Base-by-base conservation (phyloP, 2,113 vertebrate genomes). In the Marmota flaviventris region DNA sequence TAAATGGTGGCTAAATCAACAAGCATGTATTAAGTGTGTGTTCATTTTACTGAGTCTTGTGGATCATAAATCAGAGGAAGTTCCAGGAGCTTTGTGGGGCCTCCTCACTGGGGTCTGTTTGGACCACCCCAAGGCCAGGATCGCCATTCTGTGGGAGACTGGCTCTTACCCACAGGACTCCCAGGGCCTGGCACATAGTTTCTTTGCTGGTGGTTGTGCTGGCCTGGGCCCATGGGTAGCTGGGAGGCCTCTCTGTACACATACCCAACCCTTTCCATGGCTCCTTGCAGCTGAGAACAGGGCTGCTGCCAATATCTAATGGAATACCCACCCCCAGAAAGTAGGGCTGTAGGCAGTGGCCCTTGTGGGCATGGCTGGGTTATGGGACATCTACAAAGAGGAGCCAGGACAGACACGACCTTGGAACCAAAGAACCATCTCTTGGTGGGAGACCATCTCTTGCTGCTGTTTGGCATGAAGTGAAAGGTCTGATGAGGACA, bases 131-230 rank as follows among this genome's bases (percentile, higher is more conserved):
- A 39, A 75, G 27, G 56, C 37, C n/a, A 4, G 20, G 82, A 20
- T 61, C 20, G 2, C 42, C 17, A 70, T 24, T 61, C 58, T 73
- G 18, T 69, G 37, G 79, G 34, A 81, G 69, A 69, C 86, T 86
- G 69, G 29, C 69, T 79, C 13, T 29, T 20, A 39, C 82, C 2
- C 1, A 0, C 29, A 76, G 93, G 53, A 70, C 89, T 61, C 85
- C 79, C 2, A 14, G 91, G 78, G 69, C 27, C 94, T 97, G 96
- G 91, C 82, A 72, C 20, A 1, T 9, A 1, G 17, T 65, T 86
- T 70, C 42, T 48, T 86, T 89, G 82, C 72, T 73, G 37, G 45
- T 69, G 86, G 78, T 79, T 95, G 77, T 92, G 45, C 42, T 81
- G 34, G 3, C 37, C 27, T 24, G 20, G 45, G 34, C 89, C 69